phyloP scores from a whole-genome alignment of 2,113 vertebrate species.

The Sebastes fasciatus region DNA sequence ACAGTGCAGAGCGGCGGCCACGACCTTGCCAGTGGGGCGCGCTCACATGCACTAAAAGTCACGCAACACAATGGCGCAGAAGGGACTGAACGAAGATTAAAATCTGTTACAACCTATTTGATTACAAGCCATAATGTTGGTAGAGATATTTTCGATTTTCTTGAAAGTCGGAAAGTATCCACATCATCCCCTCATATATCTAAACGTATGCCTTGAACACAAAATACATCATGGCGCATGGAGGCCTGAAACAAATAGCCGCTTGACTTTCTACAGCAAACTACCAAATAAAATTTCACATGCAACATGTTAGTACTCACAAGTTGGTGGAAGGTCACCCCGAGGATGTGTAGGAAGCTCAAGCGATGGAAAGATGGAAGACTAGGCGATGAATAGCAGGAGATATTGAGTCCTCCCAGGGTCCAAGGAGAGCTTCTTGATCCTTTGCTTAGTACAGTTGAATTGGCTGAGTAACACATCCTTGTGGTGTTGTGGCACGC shows the following conservation, averaged over 20 bases:
- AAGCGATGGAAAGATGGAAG: not conserved
- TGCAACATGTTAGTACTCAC: conserved; percentile 20
- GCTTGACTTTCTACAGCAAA: not conserved
- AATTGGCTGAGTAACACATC: not conserved
- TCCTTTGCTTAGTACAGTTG: not conserved
- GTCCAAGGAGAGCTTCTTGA: not conserved
- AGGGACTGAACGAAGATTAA: too few relatives aligned
- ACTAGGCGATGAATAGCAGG: not conserved
- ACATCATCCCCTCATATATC: not conserved
- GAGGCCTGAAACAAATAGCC: not conserved
- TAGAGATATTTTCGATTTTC: not conserved
- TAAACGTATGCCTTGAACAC: not conserved
- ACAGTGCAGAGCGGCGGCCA: too few relatives aligned
- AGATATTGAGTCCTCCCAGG: not conserved
- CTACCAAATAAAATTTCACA: not conserved
- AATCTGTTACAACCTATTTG: not conserved
- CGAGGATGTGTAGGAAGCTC: not conserved
- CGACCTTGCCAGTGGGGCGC: too few relatives aligned
- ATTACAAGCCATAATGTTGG: not conserved
- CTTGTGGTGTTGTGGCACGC: not conserved
- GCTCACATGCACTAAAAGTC: too few relatives aligned
- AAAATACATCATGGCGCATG: not conserved
- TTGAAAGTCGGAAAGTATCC: not conserved
- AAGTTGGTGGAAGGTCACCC: not conserved
- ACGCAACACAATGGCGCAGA: too few relatives aligned